Evolutionary conservation across 2,113 vertebrate genomes (phyloP).

Genomic region (Sorex araneus): DNA sequence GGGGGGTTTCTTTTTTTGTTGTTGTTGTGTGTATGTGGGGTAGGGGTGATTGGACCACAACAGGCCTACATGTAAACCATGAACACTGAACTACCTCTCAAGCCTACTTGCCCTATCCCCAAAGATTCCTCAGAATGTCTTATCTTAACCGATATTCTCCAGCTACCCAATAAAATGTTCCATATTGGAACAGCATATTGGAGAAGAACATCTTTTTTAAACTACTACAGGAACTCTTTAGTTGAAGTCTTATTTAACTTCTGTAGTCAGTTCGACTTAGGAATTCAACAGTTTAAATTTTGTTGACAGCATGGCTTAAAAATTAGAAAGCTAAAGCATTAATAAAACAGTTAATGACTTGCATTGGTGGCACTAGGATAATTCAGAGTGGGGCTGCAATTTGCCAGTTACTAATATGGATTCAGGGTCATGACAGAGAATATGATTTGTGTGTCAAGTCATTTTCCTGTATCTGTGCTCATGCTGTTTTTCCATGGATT

Average conservation of each 20-base stretch:
- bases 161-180: too few species aligned
- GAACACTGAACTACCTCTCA: too few species aligned
- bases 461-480: slow-evolving; percentile 8
- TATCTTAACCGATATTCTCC: slow-evolving; percentile 3
- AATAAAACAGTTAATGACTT: slow-evolving; percentile 29
- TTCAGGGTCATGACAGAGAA: slow-evolving; percentile 43
- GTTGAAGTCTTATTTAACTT: slow-evolving; percentile 54
- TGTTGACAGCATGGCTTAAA: background rate
- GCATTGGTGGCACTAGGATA: slow-evolving; percentile 28
- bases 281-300: too few species aligned
- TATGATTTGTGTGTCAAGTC: background rate
- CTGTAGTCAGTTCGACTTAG: background rate
- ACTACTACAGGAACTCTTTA: slow-evolving; percentile 7
- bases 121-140: slow-evolving; percentile 2
- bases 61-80: too few species aligned
- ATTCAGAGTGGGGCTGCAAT: background rate
- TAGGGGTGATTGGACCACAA: too few species aligned
- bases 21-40: too few species aligned
- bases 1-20: too few species aligned
- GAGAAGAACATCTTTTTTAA: background rate
- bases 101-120: too few species aligned
- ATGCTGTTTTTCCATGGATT: slow-evolving; percentile 22
- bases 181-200: too few species aligned
- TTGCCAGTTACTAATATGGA: background rate
- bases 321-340: slow-evolving; percentile 41